phyloP scores from a whole-genome alignment of 2,888 invertebrate species.

The Megaustenia siamemsis region DNA sequence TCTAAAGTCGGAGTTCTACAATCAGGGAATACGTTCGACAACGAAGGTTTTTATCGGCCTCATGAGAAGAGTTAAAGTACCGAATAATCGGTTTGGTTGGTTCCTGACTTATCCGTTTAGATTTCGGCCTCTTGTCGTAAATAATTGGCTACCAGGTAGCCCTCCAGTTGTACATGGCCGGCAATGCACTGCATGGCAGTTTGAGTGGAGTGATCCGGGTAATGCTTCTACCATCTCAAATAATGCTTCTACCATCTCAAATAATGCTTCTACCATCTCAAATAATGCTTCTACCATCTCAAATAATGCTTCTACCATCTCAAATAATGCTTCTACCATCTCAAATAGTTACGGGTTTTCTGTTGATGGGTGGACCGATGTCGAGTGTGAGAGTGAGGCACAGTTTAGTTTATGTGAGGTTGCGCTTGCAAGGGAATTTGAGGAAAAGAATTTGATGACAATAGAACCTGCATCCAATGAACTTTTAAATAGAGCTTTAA shows the following conservation, averaged over 20 bases:
- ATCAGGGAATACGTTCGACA: no score
- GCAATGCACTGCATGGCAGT: neutral
- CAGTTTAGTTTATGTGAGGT: neutral
- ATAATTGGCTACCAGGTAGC: neutral
- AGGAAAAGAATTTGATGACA: neutral
- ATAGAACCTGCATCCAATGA: neutral
- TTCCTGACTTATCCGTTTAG: neutral
- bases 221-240: neutral
- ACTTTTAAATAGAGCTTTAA: neutral
- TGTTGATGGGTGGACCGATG: neutral
- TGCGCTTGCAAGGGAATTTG: neutral
- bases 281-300: no score
- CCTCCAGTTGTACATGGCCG: neutral
- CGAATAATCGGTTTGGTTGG: neutral
- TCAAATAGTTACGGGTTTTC: neutral
- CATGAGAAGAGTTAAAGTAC: neutral
- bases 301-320: no score
- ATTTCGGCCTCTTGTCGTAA: neutral
- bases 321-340: neutral
- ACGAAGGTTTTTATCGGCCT: neutral
- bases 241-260: no score
- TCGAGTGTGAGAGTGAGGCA: rapidly evolving
- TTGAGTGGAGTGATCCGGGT: neutral
- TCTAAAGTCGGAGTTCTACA: neutral
- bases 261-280: no score